phyloP scores from a whole-genome alignment of 1,140 invertebrate species.

The Drosophila pandora region DNA sequence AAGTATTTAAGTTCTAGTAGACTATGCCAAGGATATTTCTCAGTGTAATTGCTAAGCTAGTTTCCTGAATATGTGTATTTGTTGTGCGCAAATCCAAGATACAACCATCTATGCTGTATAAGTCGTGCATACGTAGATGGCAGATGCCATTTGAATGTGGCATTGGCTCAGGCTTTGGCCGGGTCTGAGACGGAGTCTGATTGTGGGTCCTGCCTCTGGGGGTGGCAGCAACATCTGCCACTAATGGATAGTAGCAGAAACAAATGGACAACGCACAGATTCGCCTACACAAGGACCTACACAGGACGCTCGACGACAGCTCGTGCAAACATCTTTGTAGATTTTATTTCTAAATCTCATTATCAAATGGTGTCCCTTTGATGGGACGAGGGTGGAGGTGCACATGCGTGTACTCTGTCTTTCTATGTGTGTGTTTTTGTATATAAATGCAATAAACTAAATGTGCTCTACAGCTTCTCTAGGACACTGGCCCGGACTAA shows the following conservation, averaged over 20 bases:
- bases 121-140: slow-evolving; percentile 33
- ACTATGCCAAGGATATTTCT: not conserved
- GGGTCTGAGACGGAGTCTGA: slow-evolving; percentile 1
- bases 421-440: slow-evolving; percentile 23
- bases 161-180: slow-evolving; percentile 2
- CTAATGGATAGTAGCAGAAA: slow-evolving; percentile 78
- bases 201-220: slow-evolving; percentile 33
- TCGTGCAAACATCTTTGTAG: slow-evolving; percentile 80
- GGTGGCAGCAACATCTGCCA: slow-evolving; percentile 76
- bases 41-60: slow-evolving; percentile 1
- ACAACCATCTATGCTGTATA: slow-evolving; percentile 8
- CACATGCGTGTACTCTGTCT: slow-evolving; percentile 4
- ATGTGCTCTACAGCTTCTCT: slow-evolving; percentile 61
- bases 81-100: slow-evolving; percentile 31
- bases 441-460: slow-evolving; percentile 77
- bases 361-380: slow-evolving; percentile 78
- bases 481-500: not conserved
- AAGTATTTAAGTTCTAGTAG: not conserved
- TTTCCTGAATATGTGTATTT: slow-evolving; percentile 29
- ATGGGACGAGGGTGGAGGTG: slow-evolving; percentile 6
- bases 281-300: slow-evolving; percentile 32
- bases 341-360: slow-evolving; percentile 82
- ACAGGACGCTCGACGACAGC: slow-evolving; percentile 66
- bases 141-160: slow-evolving; percentile 72
- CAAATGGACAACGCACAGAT: slow-evolving; percentile 76